Conservation (phyloP, 2,888 invertebrate genomes). For the Autographa pulchrina region DNA sequence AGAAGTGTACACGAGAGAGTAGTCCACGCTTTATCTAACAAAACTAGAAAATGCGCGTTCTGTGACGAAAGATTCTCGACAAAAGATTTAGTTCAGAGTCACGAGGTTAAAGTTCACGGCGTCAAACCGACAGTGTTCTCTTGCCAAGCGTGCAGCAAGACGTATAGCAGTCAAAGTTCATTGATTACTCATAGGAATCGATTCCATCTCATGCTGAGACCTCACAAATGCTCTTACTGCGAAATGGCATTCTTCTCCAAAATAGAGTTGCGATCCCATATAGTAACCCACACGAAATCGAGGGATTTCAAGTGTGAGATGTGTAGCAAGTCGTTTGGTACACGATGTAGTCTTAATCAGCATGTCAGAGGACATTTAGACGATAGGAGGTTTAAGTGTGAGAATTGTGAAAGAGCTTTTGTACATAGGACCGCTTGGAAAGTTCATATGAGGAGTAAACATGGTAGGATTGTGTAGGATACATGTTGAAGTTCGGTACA, state of each 20-base stretch:
- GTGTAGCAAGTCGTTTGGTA: slow-evolving; percentile 57
- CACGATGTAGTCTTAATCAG: slow-evolving; percentile 54
- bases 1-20: slow-evolving; percentile 74
- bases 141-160: slow-evolving; percentile 71
- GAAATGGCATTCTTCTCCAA: slow-evolving; percentile 72
- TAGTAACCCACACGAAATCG: slow-evolving; percentile 63
- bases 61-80: slow-evolving; percentile 71
- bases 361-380: slow-evolving; percentile 58
- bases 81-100: slow-evolving; percentile 65
- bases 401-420: slow-evolving; percentile 50
- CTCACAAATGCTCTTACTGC: slow-evolving; percentile 76
- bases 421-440: slow-evolving; percentile 57
- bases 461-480: slow-evolving; percentile 47
- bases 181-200: slow-evolving; percentile 65
- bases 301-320: slow-evolving; percentile 59
- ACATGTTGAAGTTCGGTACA: too few species aligned
- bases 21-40: slow-evolving; percentile 65
- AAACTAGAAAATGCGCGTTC: slow-evolving; percentile 66
- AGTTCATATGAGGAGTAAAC: slow-evolving; percentile 59
- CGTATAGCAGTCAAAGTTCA: slow-evolving; percentile 64
- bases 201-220: slow-evolving; percentile 70
- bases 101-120: slow-evolving; percentile 68
- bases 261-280: slow-evolving; percentile 62
- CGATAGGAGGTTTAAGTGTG: slow-evolving; percentile 49
- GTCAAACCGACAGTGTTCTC: slow-evolving; percentile 58